Base-by-base conservation (phyloP, 2,113 vertebrate species). In the Australoheros scitulus region DNA sequence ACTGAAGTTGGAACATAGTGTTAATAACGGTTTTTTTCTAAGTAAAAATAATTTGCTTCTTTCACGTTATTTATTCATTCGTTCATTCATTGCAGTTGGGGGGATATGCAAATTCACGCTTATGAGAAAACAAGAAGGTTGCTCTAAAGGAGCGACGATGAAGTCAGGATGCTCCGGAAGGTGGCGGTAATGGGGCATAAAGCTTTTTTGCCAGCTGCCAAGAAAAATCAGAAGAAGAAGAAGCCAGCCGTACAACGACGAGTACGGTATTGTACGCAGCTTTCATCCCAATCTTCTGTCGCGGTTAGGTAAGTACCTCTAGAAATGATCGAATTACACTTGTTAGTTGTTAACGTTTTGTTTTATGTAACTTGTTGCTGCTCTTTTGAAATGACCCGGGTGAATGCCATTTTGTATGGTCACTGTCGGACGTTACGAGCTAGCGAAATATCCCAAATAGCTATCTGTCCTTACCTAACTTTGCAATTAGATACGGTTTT, bases 221-320 rank as follows among this genome's bases (percentile, higher is more conserved):
- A 68, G 15, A 50, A 29, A 29, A 50, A 50, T 6, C 18, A 52
- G 65, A 18, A 20, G 68, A 55, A 72, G 68, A 72, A 65, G 63
- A 47, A 32, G 43, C 32, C 32, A 47, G 65, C 26, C 2, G 65
- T 1, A 26, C 52, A 11, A 0, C 10, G 26, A 2, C 47, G 6
- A 14, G 26, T n/a, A 1, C 5, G 56, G 75, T 34, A 72, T 89
- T 50, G 76, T 65, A 82, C 34, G 24, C 11, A 81, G 50, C 52
- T 10, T 47, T 57, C 3, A 5, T 2, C 0, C n/a, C 14, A 34
- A 7, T 50, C 56, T 24, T 80, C 77, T 17, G 1, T 13, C 38
- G 43, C 9, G 22, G 5, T 80, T 76, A 18, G 88, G 93, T 94
- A 75, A 88, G 91, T 88, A 24, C 7, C 1, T 5, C 4, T 20